Evolutionary conservation across 2,797 vertebrate species (phyloP).

Genomic region (Oreonectes daqikongensis): DNA sequence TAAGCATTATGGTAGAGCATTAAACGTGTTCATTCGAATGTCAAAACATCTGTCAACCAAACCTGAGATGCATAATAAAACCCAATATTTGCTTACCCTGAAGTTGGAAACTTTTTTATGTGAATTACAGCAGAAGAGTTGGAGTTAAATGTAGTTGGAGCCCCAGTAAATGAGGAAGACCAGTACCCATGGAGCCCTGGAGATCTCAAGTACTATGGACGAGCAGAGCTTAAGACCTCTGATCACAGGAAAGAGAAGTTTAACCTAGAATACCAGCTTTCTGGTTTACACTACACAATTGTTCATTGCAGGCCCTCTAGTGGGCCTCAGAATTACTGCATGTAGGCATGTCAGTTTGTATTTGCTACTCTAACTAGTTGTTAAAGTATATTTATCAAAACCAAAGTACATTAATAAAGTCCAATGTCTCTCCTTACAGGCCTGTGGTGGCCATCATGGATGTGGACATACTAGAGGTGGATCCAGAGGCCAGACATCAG

Average conservation of each 20-base stretch:
- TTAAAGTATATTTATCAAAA: neutral
- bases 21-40: no score
- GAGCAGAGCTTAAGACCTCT: slow-evolving; percentile 97
- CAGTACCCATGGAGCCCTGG: slow-evolving; percentile 87
- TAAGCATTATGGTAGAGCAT: slow-evolving; percentile 57
- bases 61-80: neutral
- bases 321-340: neutral
- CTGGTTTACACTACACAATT: neutral
- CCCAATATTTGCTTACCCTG: neutral
- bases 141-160: slow-evolving; percentile 91
- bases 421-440: slow-evolving; percentile 66
- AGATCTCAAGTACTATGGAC: slow-evolving; percentile 89
- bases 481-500: slow-evolving; percentile 90
- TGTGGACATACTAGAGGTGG: slow-evolving; percentile 94
- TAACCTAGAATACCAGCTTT: neutral
- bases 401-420: neutral
- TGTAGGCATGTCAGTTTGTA: neutral
- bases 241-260: slow-evolving; percentile 88
- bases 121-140: slow-evolving; percentile 87
- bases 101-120: neutral
- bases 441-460: slow-evolving; percentile 93
- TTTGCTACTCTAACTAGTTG: neutral
- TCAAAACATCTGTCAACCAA: neutral
- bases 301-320: neutral
- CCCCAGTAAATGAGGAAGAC: slow-evolving; percentile 79